Evolutionary conservation across 2,113 vertebrate genomes (phyloP).

Genomic region (Phaethornis superciliosus): DNA sequence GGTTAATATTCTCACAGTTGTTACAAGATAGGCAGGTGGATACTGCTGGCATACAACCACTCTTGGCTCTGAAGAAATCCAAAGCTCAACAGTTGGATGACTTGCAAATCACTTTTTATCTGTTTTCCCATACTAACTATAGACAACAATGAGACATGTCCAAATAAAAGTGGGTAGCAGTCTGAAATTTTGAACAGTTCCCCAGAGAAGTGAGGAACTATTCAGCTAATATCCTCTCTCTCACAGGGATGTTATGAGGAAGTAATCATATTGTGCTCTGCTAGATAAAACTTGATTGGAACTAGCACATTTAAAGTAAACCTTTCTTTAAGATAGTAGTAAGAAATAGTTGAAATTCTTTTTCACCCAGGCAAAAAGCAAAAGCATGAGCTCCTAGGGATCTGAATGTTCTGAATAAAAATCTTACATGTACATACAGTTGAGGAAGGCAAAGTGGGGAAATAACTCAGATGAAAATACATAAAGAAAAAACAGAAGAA

Average conservation of each 20-base stretch:
- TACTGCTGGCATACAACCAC: neutral
- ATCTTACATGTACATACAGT: neutral
- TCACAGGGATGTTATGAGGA: neutral
- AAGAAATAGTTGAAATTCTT: neutral
- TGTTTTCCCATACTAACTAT: constrained; percentile 2
- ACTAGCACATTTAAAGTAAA: neutral
- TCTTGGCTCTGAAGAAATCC: neutral
- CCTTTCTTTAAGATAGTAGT: neutral
- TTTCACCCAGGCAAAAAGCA: neutral
- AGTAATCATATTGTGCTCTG: neutral
- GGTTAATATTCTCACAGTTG: neutral
- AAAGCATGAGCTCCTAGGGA: neutral
- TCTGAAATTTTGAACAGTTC: constrained; percentile 31
- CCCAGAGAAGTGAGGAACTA: neutral
- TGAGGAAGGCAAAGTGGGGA: neutral
- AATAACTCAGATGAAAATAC: neutral
- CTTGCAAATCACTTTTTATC: constrained; percentile 8
- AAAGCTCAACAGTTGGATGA: neutral
- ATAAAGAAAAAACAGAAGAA: neutral
- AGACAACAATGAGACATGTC: neutral
- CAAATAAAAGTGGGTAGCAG: neutral
- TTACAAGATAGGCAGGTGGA: neutral
- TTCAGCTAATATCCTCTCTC: neutral
- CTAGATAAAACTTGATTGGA: neutral
- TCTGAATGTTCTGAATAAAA: neutral